These are phyloP conservation scores for Chouioia cunea DNA, from an alignment of 2,888 invertebrate genomes.

Conservation along the genomic window DNA sequence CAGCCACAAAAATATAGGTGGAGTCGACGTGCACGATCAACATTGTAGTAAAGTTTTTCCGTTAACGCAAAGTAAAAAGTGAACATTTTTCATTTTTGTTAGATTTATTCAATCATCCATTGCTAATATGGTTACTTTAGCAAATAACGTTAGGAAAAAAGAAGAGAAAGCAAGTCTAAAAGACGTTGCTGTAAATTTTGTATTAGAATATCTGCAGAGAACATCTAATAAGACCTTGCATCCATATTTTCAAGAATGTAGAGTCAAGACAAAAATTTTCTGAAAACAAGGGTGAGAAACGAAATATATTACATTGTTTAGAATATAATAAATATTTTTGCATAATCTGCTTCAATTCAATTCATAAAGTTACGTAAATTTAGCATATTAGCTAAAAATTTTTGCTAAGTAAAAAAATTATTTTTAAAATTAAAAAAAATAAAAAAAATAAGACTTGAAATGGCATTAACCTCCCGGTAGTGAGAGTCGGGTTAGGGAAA, in stretches of 20 bases:
- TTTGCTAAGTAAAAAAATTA: too few species aligned
- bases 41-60: slow-evolving; percentile 22
- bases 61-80: slow-evolving; percentile 17
- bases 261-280: slow-evolving; percentile 14
- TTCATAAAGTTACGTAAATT: slow-evolving; percentile 20
- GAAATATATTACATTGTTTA: slow-evolving; percentile 14
- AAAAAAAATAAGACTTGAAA: too few species aligned
- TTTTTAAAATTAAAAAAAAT: too few species aligned
- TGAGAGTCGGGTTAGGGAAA: too few species aligned
- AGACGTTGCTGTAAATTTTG: slow-evolving; percentile 23
- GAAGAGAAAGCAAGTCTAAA: slow-evolving; percentile 18
- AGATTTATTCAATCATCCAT: slow-evolving; percentile 21
- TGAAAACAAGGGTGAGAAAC: slow-evolving; percentile 11
- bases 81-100: slow-evolving; percentile 22
- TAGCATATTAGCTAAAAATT: neutral
- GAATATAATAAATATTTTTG: slow-evolving; percentile 21
- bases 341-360: slow-evolving; percentile 16
- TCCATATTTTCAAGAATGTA: slow-evolving; percentile 11
- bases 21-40: slow-evolving; percentile 23
- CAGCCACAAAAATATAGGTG: slow-evolving; percentile 33
- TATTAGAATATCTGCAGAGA: slow-evolving; percentile 6
- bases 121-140: slow-evolving; percentile 21
- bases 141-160: neutral
- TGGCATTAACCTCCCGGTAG: too few species aligned
- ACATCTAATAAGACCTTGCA: slow-evolving; percentile 14